phyloP scores from a whole-genome alignment of 92 coral and sea anemone genomes.

The Montipora capitata region DNA sequence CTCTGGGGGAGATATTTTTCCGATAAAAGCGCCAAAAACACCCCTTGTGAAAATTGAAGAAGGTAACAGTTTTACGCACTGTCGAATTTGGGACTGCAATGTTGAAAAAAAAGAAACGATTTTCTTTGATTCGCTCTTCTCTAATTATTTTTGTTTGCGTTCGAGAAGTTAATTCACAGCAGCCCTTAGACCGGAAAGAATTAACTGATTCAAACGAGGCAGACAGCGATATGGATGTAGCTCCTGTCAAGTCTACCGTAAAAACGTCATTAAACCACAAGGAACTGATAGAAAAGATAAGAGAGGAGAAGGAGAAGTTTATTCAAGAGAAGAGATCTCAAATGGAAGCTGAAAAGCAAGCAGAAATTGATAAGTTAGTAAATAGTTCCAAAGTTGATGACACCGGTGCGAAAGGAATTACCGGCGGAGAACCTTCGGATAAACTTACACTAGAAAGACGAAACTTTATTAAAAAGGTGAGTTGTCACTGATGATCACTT shows the following conservation, averaged over 20 bases:
- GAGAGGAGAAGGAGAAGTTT: conserved; percentile 91
- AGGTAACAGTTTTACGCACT: conserved; percentile 3
- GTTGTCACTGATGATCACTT: neutral
- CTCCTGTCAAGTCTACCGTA: neutral
- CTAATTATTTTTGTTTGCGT: conserved; percentile 31
- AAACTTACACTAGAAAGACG: conserved; percentile 83
- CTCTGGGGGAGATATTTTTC: conserved; percentile 81
- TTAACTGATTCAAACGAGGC: neutral
- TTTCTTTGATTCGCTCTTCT: neutral
- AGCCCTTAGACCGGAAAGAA: neutral
- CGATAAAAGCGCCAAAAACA: conserved; percentile 91
- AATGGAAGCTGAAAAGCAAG: conserved; percentile 76
- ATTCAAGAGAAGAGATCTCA: conserved; percentile 75
- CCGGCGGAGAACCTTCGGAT: conserved; percentile 92
- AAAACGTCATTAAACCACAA: conserved; percentile 62
- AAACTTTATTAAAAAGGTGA: conserved; percentile 84
- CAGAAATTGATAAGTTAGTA: conserved; percentile 80
- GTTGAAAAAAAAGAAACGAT: neutral
- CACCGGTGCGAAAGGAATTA: conserved; percentile 59
- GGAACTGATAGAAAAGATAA: conserved; percentile 82
- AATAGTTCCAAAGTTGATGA: conserved; percentile 58
- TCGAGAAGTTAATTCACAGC: neutral
- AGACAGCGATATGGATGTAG: neutral
- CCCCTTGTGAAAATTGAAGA: conserved; percentile 63
- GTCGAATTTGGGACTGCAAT: neutral